Conservation (phyloP, 2,888 invertebrate species). For the Synergus gifuensis region DNA sequence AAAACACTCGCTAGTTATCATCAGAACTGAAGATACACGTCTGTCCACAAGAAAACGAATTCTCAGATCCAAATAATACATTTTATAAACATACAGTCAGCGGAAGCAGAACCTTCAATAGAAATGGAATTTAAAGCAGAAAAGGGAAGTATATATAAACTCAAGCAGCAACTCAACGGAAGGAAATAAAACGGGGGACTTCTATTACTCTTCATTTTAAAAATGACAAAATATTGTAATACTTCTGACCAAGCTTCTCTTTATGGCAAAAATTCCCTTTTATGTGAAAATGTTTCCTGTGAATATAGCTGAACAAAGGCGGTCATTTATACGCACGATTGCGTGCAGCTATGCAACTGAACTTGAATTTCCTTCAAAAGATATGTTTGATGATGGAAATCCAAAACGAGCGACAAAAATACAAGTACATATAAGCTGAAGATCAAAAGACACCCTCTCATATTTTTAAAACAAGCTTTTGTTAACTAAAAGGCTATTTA, state of each 20-base stretch:
- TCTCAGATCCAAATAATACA: too few species aligned
- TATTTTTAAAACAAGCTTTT: neutral
- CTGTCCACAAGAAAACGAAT: too few species aligned
- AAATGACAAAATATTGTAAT: slow-evolving; percentile 33
- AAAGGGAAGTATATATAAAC: slow-evolving; percentile 19
- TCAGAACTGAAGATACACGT: neutral
- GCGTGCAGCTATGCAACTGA: slow-evolving; percentile 28
- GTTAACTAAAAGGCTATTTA: too few species aligned
- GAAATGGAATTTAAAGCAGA: slow-evolving; percentile 14
- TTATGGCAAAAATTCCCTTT: slow-evolving; percentile 34
- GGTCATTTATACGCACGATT: slow-evolving; percentile 38
- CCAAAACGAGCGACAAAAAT: neutral
- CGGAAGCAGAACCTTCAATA: slow-evolving; percentile 8
- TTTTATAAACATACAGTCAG: neutral
- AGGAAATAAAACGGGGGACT: slow-evolving; percentile 35
- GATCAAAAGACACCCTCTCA: neutral
- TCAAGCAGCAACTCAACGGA: slow-evolving; percentile 9
- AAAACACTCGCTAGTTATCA: neutral
- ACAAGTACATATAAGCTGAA: neutral
- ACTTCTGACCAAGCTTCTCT: slow-evolving; percentile 30
- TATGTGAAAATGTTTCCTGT: slow-evolving; percentile 35
- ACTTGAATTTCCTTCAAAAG: slow-evolving; percentile 30
- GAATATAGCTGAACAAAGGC: slow-evolving; percentile 33
- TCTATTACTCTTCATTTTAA: slow-evolving; percentile 42
- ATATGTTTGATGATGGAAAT: neutral